Conservation (phyloP, 2,888 invertebrate species). For the Entomobrya multifasciata region DNA sequence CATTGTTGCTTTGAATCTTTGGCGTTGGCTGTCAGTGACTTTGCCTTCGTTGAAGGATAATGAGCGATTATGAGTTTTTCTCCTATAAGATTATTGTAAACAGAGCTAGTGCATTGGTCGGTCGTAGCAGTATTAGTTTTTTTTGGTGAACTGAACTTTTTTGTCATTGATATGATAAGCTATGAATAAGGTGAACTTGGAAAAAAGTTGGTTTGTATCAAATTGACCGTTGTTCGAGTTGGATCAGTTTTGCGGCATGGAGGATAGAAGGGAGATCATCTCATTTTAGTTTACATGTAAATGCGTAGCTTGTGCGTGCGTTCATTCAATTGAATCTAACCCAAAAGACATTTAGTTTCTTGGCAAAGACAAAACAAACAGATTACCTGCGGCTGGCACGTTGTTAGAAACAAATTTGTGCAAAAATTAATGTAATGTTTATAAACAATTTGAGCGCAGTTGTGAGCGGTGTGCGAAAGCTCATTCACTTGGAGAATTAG, state of each 20-base stretch:
- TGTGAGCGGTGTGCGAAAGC: neutral
- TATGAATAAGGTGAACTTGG: conserved; percentile 7
- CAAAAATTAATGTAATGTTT: no score
- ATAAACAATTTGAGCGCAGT: no score
- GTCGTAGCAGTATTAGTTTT: no score
- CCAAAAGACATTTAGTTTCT: no score
- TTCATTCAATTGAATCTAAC: no score
- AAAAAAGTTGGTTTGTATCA: conserved; percentile 28
- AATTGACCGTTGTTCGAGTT: conserved; percentile 8
- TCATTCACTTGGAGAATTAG: neutral
- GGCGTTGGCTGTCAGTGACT: neutral
- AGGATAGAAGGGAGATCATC: neutral
- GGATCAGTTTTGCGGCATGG: neutral
- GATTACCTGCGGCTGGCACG: no score
- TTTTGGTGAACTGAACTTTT: no score
- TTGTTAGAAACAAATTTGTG: no score
- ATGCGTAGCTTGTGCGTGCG: neutral
- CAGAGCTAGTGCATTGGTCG: no score
- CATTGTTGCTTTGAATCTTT: neutral
- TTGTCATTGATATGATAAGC: conserved; percentile 14
- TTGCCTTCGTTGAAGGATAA: neutral
- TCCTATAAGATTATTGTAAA: no score
- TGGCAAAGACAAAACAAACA: no score
- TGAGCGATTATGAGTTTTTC: no score
- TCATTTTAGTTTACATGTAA: neutral